Evolutionary conservation across 2,888 invertebrate species (phyloP).

Genomic region (Geotrupes spiniger): DNA sequence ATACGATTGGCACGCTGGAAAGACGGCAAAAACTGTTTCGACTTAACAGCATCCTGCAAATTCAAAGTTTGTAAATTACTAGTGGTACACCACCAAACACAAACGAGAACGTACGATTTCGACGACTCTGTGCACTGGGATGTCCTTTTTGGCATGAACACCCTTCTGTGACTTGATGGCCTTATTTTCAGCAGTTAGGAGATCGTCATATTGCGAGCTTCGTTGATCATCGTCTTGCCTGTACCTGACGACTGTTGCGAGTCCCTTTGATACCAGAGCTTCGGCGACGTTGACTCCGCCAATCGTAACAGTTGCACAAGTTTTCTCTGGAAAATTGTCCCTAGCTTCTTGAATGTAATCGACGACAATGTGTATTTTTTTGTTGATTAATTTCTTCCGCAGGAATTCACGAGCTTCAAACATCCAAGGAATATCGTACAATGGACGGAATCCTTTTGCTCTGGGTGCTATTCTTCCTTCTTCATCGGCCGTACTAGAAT

Average conservation of each 20-base stretch:
- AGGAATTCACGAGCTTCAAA: constrained; percentile 97
- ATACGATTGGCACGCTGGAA: constrained; percentile 86
- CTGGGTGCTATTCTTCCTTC: constrained; percentile 66
- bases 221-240: constrained; percentile 95
- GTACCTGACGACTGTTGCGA: constrained; percentile 90
- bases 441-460: constrained; percentile 77
- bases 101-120: constrained; percentile 64
- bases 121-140: constrained; percentile 78
- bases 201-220: constrained; percentile 88
- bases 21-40: constrained; percentile 90
- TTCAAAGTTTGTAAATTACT: constrained; percentile 33
- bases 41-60: constrained; percentile 72
- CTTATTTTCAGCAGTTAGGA: constrained; percentile 89
- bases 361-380: constrained; percentile 86
- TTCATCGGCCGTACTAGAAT: constrained; percentile 57
- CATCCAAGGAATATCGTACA: constrained; percentile 99
- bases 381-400: constrained; percentile 92
- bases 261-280: constrained; percentile 86
- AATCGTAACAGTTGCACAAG: constrained; percentile 87
- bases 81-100: not conserved
- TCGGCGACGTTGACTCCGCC: constrained; percentile 92
- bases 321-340: constrained; percentile 91
- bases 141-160: constrained; percentile 84
- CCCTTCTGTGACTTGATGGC: constrained; percentile 84
- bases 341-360: constrained; percentile 97